phyloP scores from a whole-genome alignment of 2,888 invertebrate genomes.

The Pseudococcus longispinus region DNA sequence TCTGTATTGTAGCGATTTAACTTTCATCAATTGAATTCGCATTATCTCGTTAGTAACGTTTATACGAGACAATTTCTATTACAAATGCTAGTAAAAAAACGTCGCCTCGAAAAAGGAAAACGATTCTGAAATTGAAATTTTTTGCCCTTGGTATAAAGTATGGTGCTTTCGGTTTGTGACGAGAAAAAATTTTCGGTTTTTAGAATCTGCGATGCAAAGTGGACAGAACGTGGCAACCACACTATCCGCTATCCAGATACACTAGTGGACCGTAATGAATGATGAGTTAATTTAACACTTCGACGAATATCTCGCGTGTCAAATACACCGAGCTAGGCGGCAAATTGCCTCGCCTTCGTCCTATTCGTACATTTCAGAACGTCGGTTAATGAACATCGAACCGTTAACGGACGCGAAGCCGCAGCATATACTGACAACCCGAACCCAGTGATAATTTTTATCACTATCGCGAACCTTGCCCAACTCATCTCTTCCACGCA shows the following conservation, averaged over 20 bases:
- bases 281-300: constrained; percentile 5
- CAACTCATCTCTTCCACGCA: neutral
- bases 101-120: neutral
- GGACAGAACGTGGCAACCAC: neutral
- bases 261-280: neutral
- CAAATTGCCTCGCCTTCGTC: constrained; percentile 1
- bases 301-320: neutral
- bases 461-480: neutral
- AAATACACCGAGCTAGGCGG: neutral
- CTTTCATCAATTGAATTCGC: neutral
- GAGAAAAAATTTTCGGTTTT: neutral
- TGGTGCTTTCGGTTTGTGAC: neutral
- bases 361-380: neutral
- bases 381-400: neutral
- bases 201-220: neutral
- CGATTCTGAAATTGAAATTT: neutral
- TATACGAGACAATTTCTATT: neutral
- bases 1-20: neutral
- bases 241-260: neutral
- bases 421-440: neutral
- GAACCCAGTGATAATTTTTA: neutral
- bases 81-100: neutral
- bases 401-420: neutral
- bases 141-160: neutral
- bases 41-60: neutral